Percentiles rank a stretch among this genome's conserved stretches.
These are phyloP conservation scores for Hemicentrotus pulcherrimus DNA, from an alignment of 35 echinoderm and acorn worm genomes.

Conservation along the genomic window DNA sequence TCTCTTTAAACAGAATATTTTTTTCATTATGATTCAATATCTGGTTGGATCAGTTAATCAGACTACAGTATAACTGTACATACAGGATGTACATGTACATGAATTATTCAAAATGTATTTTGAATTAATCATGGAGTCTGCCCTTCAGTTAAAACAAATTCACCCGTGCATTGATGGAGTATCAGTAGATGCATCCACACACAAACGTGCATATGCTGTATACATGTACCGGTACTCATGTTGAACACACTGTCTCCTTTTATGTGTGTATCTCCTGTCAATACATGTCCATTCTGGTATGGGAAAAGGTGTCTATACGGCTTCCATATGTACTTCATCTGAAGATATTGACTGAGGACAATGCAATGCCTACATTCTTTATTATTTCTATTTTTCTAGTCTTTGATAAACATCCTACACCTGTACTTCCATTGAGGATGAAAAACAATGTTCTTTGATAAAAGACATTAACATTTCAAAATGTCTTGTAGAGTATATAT, in stretches of 20 bases:
- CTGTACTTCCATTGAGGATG: no score
- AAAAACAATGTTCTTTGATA: no score
- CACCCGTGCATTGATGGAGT: neutral
- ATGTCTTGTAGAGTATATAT: no score
- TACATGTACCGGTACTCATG: no score
- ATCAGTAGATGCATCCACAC: neutral
- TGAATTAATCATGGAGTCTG: conserved; percentile 3
- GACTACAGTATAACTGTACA: neutral
- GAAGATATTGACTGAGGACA: neutral
- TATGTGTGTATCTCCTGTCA: neutral
- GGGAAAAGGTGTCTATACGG: neutral
- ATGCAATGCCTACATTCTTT: no score
- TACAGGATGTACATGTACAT: neutral
- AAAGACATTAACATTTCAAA: no score
- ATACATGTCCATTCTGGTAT: neutral
- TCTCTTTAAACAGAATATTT: neutral
- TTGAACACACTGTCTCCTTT: neutral
- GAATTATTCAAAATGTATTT: neutral
- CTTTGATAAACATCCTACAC: no score
- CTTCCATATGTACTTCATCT: neutral
- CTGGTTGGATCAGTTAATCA: neutral
- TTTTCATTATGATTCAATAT: neutral
- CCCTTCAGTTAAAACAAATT: neutral
- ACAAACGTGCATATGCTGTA: neutral
- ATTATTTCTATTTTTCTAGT: no score